Evolutionary conservation across 2,113 vertebrate genomes (phyloP), one percentile per base, ranked within the genome.

Genomic region (Peromyscus maniculatus): DNA sequence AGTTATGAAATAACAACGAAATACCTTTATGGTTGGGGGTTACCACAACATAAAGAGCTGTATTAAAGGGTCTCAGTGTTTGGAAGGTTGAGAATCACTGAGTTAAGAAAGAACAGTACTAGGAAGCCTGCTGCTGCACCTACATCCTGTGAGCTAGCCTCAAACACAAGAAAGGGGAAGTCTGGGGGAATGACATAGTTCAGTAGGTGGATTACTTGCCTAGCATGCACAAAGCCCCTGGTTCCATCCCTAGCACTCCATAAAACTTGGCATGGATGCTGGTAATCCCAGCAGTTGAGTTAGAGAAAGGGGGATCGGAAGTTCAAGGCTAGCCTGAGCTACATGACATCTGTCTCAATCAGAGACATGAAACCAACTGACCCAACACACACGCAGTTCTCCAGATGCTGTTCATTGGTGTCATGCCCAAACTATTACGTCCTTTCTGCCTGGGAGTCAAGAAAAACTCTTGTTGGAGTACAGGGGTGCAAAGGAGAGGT

Each of bases 141-240:
- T 79, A 3, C 11, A 74, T n/a, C 69, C 39, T 16, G 36, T 7
- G 46, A 91, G 39, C 64, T 33, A 59, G 75, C n/a, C 75, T 87
- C 59, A 90, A 80, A 92, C 21, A 49, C 10, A 75, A 89, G 55
- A 33, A 75, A 72, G 21, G 84, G 89, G 91, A 93, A 93, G 78
- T 83, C 49, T 39, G 24, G 49, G 10, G 87, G 24, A 9, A 24
- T 19, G n/a, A 10, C 22, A 26, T 0, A 55, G 33, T 15, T 71
- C 46, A 88, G 10, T 52, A 52, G 66, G 66, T n/a, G 12, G 52
- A 72, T 36, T 72, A 43, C 69, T 26, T 74, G 71, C 52, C 8
- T 10, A 89, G 24, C 52, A 57, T 39, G 11, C 24, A 31, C 66
- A 71, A 15, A 74, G 36, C 26, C 33, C 22, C 52, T 87, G 66